Conservation (phyloP, 2,888 invertebrate genomes). For the Dysmachus trigonus region DNA sequence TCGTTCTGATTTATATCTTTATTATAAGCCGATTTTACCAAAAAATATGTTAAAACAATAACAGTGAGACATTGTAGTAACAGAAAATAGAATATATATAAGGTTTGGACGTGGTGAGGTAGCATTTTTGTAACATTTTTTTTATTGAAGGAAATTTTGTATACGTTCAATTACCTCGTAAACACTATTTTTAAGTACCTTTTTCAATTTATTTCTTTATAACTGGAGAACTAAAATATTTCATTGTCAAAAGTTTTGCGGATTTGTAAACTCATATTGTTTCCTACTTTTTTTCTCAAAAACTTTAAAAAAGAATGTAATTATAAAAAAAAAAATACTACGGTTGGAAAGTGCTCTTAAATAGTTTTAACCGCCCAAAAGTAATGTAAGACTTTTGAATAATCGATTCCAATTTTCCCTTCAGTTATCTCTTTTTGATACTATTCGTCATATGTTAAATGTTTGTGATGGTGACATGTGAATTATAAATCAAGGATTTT, state of each 20-base stretch:
- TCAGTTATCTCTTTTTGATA: background rate
- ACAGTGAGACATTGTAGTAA: background rate
- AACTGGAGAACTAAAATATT: constrained; percentile 18
- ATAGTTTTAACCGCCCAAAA: constrained; percentile 39
- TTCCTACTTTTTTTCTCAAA: background rate
- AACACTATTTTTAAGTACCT: background rate
- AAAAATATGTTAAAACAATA: background rate
- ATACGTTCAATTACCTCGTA: background rate
- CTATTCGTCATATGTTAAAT: constrained; percentile 14
- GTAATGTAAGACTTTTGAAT: constrained; percentile 29
- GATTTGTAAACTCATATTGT: background rate
- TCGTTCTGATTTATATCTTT: background rate
- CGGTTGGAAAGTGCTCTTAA: constrained; percentile 34
- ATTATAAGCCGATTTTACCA: background rate
- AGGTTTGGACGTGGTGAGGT: background rate
- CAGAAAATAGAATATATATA: background rate
- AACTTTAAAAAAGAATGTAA: constrained; percentile 18
- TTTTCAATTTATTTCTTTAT: background rate
- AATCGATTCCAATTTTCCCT: background rate
- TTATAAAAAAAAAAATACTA: constrained; percentile 10
- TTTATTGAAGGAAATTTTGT: background rate
- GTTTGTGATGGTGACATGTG: constrained; percentile 28
- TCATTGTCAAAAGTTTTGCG: background rate
- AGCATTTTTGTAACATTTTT: background rate
- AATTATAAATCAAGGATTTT: constrained; percentile 10